Conservation (phyloP, 2,797 vertebrate species). For the Gymnodraco acuticeps region DNA sequence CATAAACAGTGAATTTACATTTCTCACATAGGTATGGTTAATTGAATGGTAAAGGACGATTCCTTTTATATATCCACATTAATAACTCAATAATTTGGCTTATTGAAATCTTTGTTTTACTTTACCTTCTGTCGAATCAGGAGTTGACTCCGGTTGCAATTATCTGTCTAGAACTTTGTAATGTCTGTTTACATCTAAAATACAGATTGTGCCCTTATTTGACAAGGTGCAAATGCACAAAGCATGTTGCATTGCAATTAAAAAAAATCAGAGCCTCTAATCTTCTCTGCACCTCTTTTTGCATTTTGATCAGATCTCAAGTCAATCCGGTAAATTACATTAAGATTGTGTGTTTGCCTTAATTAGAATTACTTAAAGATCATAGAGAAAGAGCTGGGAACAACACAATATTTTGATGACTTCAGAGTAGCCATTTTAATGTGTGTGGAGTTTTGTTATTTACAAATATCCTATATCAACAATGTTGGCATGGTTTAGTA, state of each 20-base stretch:
- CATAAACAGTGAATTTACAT: neutral
- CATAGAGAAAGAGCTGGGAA: constrained; percentile 1
- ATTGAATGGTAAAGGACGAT: neutral
- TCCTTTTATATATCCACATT: neutral
- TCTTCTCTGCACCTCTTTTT: constrained; percentile 24
- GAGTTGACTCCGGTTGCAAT: neutral
- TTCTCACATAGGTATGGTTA: neutral
- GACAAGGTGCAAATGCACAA: neutral
- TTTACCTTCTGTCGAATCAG: neutral
- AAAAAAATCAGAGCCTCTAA: constrained; percentile 32
- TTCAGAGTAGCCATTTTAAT: constrained; percentile 14
- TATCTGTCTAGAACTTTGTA: neutral
- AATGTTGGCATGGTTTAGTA: constrained; percentile 27
- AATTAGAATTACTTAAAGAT: constrained; percentile 19
- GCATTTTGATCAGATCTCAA: constrained; percentile 42
- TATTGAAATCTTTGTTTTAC: neutral
- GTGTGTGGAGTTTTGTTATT: constrained; percentile 26
- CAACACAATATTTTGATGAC: neutral
- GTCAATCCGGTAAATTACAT: constrained; percentile 16
- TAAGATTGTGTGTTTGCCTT: constrained; percentile 1
- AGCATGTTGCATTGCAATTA: constrained; percentile 19
- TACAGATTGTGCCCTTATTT: constrained; percentile 4
- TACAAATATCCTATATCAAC: neutral
- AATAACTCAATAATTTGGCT: too few relatives aligned
- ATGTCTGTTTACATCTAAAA: constrained; percentile 3